phyloP scores from a whole-genome alignment of 2,888 invertebrate species.

The Branchellion lobata region DNA sequence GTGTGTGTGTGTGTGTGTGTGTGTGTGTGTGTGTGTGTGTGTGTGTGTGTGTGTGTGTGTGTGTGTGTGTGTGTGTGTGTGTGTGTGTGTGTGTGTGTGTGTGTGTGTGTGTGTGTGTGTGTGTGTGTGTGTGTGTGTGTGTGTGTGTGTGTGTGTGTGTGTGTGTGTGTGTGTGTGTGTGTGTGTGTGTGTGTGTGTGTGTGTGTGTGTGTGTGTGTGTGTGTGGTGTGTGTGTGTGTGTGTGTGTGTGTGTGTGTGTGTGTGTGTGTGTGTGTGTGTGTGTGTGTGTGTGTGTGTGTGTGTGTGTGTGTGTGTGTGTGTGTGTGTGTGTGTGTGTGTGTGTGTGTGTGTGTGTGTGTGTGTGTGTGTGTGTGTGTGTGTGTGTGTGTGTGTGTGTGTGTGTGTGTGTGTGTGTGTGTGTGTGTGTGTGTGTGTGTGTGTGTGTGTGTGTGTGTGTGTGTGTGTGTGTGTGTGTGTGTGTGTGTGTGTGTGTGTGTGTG shows the following conservation, averaged over 20 bases:
- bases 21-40: too few species aligned
- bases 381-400: constrained; percentile 25
- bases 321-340: constrained; percentile 1
- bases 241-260: constrained; percentile 30
- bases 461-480: not conserved
- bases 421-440: not conserved
- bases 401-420: constrained; percentile 13
- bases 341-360: constrained; percentile 23
- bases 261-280: constrained; percentile 17
- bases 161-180: too few species aligned
- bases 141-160: too few species aligned
- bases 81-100: too few species aligned
- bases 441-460: not conserved
- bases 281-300: constrained; percentile 1
- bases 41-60: too few species aligned
- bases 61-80: too few species aligned
- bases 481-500: not conserved
- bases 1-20: too few species aligned
- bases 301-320: not conserved
- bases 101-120: too few species aligned
- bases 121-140: too few species aligned
- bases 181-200: constrained; percentile 13
- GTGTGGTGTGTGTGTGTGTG: not conserved
- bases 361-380: constrained; percentile 36
- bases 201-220: too few species aligned